Evolutionary conservation across 2,797 vertebrate genomes (phyloP), one percentile per base, ranked within the genome.

Genomic region (Fistularia commersonii): DNA sequence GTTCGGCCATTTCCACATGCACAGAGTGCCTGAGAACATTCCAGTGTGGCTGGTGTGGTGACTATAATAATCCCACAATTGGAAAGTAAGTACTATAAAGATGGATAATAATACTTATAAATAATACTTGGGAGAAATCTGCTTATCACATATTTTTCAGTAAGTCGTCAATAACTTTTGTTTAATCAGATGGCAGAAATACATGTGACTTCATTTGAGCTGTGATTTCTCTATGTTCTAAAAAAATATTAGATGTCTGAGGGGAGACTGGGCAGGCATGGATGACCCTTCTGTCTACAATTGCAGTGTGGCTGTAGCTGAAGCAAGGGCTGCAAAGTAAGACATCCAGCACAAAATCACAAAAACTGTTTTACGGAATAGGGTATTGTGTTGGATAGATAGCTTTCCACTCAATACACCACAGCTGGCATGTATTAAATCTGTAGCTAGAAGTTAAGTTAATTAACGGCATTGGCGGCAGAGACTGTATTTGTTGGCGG

Each of bases 31-130:
- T 95, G 72, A 90, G 89, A 73, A 94, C 91, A 12, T 94, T 96
- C 6, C 93, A 94, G 79, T 97, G 95, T 0, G 95, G 95, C 74
- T 97, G 95, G 95, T 97, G 95, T 32, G 94, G 94, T 6, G 94
- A 96, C 36, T 90, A 91, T 49, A 93, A 92, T 75, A 97, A 97
- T 79, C 95, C 95, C 11, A 97, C 92, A 0, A 90, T 95, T 50
- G 95, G 94, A 73, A 93, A 93, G 94, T 97, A 79, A 64, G 79
- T 58, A 38, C 51, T 11, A 7, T 1, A 45, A 41, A 48, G 32
- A 33, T 0, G 6, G 38, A 12, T 41, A 33, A 59, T 11, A 32
- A 6, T 35, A 32, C 6, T 32, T 46, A 23, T 11, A 1, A 38
- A 41, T 7, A 41, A 23, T 8, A 23, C 3, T 14, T 1, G 15